Evolutionary conservation across 2,888 invertebrate species (phyloP).

Genomic region (Drosophila putrida): DNA sequence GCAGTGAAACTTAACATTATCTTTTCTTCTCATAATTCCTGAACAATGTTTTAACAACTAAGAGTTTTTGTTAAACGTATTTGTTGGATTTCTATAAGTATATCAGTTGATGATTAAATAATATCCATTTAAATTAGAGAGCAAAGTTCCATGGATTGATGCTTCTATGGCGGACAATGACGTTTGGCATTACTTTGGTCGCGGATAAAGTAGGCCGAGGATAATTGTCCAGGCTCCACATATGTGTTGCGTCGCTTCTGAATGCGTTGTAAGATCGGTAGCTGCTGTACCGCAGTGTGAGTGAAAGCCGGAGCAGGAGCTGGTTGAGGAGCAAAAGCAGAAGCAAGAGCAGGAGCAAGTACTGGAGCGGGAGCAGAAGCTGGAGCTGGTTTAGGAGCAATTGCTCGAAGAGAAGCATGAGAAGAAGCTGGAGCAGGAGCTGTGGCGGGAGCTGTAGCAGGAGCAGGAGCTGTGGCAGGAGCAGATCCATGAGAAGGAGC

Average conservation of each 20-base stretch:
- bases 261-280: slow-evolving; percentile 1
- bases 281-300: neutral
- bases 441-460: neutral
- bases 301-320: neutral
- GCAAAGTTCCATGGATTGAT: neutral
- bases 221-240: slow-evolving; percentile 7
- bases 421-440: neutral
- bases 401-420: too few species aligned
- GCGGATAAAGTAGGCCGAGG: neutral
- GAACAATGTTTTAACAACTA: too few species aligned
- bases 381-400: neutral
- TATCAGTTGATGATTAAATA: neutral
- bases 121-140: too few species aligned
- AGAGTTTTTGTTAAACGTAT: too few species aligned
- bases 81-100: too few species aligned
- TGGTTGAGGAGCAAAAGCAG: neutral
- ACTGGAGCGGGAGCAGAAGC: neutral
- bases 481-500: too few species aligned
- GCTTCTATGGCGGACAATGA: neutral
- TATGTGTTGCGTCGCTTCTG: slow-evolving; percentile 46
- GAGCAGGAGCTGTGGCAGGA: too few species aligned
- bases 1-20: too few species aligned
- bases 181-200: slow-evolving; percentile 1
- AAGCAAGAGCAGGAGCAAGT: neutral
- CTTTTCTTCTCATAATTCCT: too few species aligned